Conservation (phyloP, 2,797 vertebrate genomes). For the Hydrolagus colliei region DNA sequence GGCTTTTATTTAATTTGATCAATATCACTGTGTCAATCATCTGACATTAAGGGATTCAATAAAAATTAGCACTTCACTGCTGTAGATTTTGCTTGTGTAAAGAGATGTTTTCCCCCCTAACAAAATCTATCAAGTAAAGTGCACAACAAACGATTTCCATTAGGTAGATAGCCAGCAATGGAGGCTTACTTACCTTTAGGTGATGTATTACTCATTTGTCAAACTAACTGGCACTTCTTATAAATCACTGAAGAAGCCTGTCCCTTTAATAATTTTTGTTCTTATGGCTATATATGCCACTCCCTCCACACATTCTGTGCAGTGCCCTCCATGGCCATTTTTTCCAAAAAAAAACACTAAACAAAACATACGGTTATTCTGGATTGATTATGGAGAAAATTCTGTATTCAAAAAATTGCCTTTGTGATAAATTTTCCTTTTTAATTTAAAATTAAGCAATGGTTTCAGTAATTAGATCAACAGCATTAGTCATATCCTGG, state of each 20-base stretch:
- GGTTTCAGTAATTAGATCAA: background rate
- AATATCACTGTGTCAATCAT: background rate
- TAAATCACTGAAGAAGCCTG: background rate
- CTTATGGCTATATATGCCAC: background rate
- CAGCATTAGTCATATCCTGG: no score
- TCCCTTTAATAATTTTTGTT: background rate
- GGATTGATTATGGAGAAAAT: background rate
- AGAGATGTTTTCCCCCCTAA: background rate
- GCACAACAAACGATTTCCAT: background rate
- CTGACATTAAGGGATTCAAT: background rate
- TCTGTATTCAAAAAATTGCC: background rate
- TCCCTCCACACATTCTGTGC: background rate
- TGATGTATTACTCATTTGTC: background rate
- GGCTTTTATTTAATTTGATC: background rate
- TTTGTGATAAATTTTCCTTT: background rate
- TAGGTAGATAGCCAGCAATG: background rate
- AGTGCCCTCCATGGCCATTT: background rate
- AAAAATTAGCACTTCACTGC: background rate
- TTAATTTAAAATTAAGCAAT: background rate
- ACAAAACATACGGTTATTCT: background rate
- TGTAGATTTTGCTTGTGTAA: background rate
- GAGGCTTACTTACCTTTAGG: background rate
- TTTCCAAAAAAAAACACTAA: background rate
- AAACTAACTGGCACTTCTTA: background rate
- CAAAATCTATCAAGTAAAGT: conserved; percentile 2